Conservation (phyloP, 2,113 vertebrate genomes). For the Neolamprologus fasciatus region DNA sequence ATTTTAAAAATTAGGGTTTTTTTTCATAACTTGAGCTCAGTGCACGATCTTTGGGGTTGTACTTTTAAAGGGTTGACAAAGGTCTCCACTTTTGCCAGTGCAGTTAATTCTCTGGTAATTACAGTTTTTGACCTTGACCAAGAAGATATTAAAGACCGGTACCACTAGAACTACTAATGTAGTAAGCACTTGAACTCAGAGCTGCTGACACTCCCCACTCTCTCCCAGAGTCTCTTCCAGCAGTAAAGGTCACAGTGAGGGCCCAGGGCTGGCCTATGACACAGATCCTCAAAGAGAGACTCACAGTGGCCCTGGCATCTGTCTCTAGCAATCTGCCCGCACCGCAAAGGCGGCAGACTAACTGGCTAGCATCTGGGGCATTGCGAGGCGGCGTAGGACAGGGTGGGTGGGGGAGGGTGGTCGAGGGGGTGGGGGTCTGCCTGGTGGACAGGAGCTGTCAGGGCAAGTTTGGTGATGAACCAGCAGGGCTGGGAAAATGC, state of each 20-base stretch:
- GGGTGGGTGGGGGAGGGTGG: background rate
- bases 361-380: constrained; percentile 67
- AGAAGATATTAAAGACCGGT: background rate
- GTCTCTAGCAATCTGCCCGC: constrained; percentile 68
- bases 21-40: background rate
- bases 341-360: constrained; percentile 51
- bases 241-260: constrained; percentile 66
- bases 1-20: background rate
- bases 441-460: constrained; percentile 76
- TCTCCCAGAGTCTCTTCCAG: constrained; percentile 47
- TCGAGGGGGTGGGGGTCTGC: constrained; percentile 38
- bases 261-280: constrained; percentile 63
- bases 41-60: background rate
- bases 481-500: constrained; percentile 69
- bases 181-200: constrained; percentile 31
- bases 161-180: background rate
- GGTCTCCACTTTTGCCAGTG: background rate
- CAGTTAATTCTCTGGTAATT: background rate
- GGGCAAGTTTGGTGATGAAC: constrained; percentile 68
- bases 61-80: background rate
- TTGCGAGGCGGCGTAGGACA: constrained; percentile 27
- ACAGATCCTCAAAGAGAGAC: constrained; percentile 65
- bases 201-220: constrained; percentile 22
- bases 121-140: constrained; percentile 12
- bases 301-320: constrained; percentile 69